phyloP scores from a whole-genome alignment of 2,797 vertebrate genomes.

The Catostomus latipinnis region DNA sequence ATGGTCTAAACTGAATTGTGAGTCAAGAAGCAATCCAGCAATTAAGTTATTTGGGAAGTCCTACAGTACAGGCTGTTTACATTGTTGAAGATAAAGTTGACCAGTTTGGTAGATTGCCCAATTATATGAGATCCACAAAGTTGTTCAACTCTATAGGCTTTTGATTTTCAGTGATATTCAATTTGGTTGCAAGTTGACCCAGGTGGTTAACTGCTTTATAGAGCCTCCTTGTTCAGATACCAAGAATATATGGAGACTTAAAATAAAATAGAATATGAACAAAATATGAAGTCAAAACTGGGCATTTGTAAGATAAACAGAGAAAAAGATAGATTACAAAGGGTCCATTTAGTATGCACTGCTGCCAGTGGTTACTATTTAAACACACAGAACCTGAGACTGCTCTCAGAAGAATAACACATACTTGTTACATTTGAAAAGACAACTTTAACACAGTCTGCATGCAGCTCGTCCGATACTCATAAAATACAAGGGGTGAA shows the following conservation, averaged over 20 bases:
- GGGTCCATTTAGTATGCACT: conserved; percentile 54
- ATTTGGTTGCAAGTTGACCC: background rate
- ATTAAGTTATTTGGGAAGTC: too few species aligned
- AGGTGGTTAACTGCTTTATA: background rate
- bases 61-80: too few species aligned
- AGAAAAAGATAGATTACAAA: conserved; percentile 45
- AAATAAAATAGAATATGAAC: background rate
- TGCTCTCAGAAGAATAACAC: conserved; percentile 44
- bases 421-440: conserved; percentile 45
- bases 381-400: conserved; percentile 57
- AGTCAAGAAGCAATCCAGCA: background rate
- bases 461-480: background rate
- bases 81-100: background rate
- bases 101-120: background rate
- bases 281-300: conserved; percentile 5
- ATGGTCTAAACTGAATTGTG: background rate
- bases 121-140: background rate
- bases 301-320: conserved; percentile 9
- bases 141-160: background rate
- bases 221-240: background rate
- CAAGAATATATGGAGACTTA: too few species aligned
- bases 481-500: background rate
- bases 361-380: conserved; percentile 44
- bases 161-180: too few species aligned
- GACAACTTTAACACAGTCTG: background rate